Evolutionary conservation across 37 sponge, comb jelly and placozoan species (phyloP).

Genomic region (Theonella swinhoei): DNA sequence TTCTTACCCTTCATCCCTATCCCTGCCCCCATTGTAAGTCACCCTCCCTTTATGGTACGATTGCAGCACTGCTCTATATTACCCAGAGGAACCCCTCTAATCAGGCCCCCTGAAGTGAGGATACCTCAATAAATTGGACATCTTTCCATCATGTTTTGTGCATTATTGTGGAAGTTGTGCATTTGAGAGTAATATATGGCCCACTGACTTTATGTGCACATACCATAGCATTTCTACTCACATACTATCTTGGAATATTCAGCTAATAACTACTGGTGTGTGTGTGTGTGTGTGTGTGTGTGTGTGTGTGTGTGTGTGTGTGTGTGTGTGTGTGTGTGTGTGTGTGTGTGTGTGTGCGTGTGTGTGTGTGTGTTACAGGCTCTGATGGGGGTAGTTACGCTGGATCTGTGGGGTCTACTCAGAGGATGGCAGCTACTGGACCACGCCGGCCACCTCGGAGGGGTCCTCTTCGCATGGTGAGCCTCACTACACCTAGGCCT

Average conservation of each 20-base stretch:
- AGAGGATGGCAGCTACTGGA: slow-evolving; percentile 81
- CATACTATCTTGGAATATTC: no score
- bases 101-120: no score
- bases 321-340: neutral
- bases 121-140: no score
- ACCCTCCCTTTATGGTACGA: neutral
- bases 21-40: slow-evolving; percentile 34
- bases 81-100: no score
- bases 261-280: no score
- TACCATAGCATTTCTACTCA: no score
- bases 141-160: no score
- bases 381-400: neutral
- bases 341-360: neutral
- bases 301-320: no score
- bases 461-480: slow-evolving; percentile 58
- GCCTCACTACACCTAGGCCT: neutral
- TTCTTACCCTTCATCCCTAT: slow-evolving; percentile 74
- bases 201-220: no score
- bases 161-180: no score
- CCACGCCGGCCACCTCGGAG: slow-evolving; percentile 84
- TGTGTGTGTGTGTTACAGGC: neutral
- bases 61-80: neutral
- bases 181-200: no score
- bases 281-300: no score
- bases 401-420: neutral